These are phyloP conservation scores for Kryptolebias ocellatus DNA, from an alignment of 2,797 vertebrate genomes.

Conservation along the genomic window DNA sequence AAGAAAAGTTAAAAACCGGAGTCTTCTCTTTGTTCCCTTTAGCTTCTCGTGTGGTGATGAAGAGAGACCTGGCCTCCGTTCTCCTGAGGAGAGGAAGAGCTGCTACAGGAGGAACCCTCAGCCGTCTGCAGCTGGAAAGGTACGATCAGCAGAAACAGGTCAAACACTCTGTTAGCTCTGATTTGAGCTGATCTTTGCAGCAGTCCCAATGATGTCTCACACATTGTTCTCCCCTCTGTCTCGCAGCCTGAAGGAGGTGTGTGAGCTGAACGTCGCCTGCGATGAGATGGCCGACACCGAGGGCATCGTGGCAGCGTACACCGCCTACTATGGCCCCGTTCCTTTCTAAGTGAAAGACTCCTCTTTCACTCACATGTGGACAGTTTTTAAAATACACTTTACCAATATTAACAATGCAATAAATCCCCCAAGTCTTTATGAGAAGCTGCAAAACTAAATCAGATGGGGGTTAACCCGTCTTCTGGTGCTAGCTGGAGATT, in stretches of 20 bases:
- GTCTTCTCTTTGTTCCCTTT: conserved; percentile 7
- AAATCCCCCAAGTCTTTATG: conserved; percentile 38
- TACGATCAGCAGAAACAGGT: conserved; percentile 26
- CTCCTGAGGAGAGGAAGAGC: conserved; percentile 80
- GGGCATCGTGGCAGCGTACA: conserved; percentile 86
- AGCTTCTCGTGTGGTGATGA: conserved; percentile 73
- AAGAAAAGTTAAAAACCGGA: not conserved
- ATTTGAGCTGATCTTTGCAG: not conserved
- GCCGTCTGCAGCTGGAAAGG: conserved; percentile 80
- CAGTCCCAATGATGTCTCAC: conserved; percentile 7
- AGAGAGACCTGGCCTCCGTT: conserved; percentile 78
- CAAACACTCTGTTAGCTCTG: not conserved
- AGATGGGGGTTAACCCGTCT: conserved; percentile 20
- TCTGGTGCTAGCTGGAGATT: conserved; percentile 15
- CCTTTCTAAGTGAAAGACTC: conserved; percentile 59
- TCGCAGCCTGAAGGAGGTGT: conserved; percentile 84
- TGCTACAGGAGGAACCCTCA: conserved; percentile 54
- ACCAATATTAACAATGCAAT: conserved; percentile 24
- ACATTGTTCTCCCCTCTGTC: conserved; percentile 3
- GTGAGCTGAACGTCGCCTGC: conserved; percentile 84
- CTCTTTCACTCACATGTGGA: conserved; percentile 25
- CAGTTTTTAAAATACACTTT: conserved; percentile 30
- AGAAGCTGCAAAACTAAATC: conserved; percentile 21
- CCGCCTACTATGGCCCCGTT: conserved; percentile 81
- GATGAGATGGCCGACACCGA: conserved; percentile 86